A percentile compares a stretch with the other conserved stretches of the same genome.
Evolutionary conservation across 1,140 invertebrate species (phyloP).

Genomic region (Venustaconcha ellipsiformis): DNA sequence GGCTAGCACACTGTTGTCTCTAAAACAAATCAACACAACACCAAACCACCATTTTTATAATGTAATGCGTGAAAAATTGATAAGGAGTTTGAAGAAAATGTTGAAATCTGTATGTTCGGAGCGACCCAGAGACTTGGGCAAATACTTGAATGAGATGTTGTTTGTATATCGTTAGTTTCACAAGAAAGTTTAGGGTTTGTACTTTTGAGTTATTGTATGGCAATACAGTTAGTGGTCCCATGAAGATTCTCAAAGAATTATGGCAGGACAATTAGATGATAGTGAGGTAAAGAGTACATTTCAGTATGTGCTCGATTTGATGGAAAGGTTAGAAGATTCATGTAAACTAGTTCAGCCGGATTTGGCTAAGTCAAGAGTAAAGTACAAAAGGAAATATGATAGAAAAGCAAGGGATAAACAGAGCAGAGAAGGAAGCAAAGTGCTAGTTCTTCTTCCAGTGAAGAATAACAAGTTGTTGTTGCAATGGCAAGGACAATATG

Average conservation of each 20-base stretch:
- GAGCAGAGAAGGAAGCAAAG: conserved; percentile 17
- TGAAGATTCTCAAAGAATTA: conserved; percentile 36
- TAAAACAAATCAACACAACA: conserved; percentile 19
- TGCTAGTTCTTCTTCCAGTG: conserved; percentile 15
- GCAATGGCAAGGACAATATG: conserved; percentile 18
- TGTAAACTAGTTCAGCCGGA: conserved; percentile 27
- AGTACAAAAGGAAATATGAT: conserved; percentile 27
- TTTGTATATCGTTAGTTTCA: conserved; percentile 45
- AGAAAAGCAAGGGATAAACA: conserved; percentile 16
- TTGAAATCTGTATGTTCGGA: conserved; percentile 50
- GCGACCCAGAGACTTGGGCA: conserved; percentile 55
- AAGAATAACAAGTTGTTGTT: conserved; percentile 28
- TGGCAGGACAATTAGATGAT: conserved; percentile 15
- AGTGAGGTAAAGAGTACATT: conserved; percentile 27
- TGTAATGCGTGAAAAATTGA: conserved; percentile 21
- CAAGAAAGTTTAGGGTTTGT: conserved; percentile 38
- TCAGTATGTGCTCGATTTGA: conserved; percentile 36
- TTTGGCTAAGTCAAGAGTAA: conserved; percentile 3
- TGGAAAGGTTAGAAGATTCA: conserved; percentile 25
- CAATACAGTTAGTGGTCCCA: conserved; percentile 41
- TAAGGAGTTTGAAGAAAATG: conserved; percentile 27
- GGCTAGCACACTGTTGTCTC: conserved; percentile 17
- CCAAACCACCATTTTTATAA: conserved; percentile 32
- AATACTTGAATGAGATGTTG: conserved; percentile 42
- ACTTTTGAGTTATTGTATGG: conserved; percentile 54